Evolutionary conservation across 2,888 invertebrate species (phyloP).

Genomic region (Drosophila birchii): DNA sequence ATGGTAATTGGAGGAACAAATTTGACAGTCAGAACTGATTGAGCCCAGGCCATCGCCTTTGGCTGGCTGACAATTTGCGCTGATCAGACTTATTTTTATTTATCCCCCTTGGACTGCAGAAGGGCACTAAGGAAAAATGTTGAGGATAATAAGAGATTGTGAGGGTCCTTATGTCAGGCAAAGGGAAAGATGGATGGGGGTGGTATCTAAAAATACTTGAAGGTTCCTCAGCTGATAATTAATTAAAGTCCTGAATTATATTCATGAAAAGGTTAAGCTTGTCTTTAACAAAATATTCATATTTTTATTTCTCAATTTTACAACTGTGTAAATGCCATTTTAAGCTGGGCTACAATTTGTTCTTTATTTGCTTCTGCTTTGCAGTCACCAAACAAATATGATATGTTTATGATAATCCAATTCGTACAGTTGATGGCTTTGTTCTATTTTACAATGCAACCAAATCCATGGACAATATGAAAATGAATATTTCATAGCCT

Average conservation of each 20-base stretch:
- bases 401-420: slow-evolving; percentile 4
- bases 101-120: slow-evolving; percentile 17
- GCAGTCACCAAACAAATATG: background rate
- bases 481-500: slow-evolving; percentile 30
- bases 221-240: background rate
- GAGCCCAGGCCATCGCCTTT: slow-evolving; percentile 38
- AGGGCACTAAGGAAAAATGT: background rate
- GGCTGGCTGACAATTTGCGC: slow-evolving; percentile 45
- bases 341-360: background rate
- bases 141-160: background rate
- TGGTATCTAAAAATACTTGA: no score
- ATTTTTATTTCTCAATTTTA: background rate
- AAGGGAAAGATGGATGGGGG: background rate
- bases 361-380: background rate
- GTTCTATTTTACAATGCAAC: slow-evolving; percentile 10
- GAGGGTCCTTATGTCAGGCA: background rate
- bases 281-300: background rate
- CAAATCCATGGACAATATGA: background rate
- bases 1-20: slow-evolving; percentile 73
- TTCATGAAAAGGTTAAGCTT: no score
- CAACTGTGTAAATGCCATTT: background rate
- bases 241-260: background rate
- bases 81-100: slow-evolving; percentile 45
- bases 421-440: background rate
- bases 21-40: slow-evolving; percentile 65